phyloP scores from a whole-genome alignment of 2,797 vertebrate genomes.

The Pipistrellus kuhlii region DNA sequence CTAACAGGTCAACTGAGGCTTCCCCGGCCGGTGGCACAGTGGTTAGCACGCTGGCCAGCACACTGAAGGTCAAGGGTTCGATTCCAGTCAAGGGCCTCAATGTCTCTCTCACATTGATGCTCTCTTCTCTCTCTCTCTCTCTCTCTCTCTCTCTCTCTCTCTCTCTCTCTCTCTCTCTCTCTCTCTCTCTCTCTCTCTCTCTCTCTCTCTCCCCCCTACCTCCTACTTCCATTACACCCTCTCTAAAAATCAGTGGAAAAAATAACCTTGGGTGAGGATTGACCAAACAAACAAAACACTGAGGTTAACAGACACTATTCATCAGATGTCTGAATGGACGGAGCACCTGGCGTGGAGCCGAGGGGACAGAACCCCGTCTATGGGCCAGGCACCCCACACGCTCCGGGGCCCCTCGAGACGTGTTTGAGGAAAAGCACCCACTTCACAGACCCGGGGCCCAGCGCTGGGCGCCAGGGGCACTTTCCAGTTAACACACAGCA shows the following conservation, averaged over 20 bases:
- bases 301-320: background rate
- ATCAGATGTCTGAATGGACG: background rate
- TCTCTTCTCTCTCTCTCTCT: background rate
- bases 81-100: background rate
- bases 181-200: too few relatives aligned
- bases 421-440: too few relatives aligned
- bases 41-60: background rate
- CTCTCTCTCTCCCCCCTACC: too few relatives aligned
- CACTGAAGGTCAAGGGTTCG: background rate
- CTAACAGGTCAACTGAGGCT: background rate
- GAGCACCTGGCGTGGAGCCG: too few relatives aligned
- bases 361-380: too few relatives aligned
- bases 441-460: too few relatives aligned
- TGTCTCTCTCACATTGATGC: background rate
- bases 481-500: background rate
- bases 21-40: background rate
- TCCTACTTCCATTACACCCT: background rate
- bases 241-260: background rate
- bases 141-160: background rate
- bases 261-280: background rate
- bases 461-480: too few relatives aligned
- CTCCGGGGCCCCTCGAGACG: too few relatives aligned
- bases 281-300: background rate
- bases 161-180: too few relatives aligned
- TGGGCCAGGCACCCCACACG: too few relatives aligned